phyloP scores from a whole-genome alignment of 1,140 invertebrate genomes.

The Drosophila funebris region DNA sequence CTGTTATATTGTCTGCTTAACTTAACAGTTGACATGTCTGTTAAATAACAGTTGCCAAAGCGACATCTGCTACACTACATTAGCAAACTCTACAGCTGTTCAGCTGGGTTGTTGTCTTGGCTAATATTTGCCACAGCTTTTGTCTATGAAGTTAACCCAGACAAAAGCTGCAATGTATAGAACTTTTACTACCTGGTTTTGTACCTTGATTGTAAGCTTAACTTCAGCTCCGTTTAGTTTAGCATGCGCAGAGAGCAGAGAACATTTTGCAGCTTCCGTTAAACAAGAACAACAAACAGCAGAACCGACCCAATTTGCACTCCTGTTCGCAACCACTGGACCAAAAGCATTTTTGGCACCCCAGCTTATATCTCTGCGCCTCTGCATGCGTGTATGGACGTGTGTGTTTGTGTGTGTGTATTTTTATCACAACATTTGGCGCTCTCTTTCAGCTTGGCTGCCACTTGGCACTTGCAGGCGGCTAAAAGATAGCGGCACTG shows the following conservation, averaged over 20 bases:
- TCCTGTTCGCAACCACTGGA: conserved; percentile 30
- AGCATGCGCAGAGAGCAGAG: conserved; percentile 47
- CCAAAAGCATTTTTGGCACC: conserved; percentile 44
- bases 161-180: not conserved
- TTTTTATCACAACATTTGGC: conserved; percentile 67
- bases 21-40: not conserved
- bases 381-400: conserved; percentile 17
- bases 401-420: conserved; percentile 23
- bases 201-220: not conserved
- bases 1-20: not conserved
- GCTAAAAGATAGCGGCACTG: conserved; percentile 52
- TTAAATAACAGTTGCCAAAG: conserved; percentile 2
- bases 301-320: conserved; percentile 41
- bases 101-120: not conserved
- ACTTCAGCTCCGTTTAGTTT: conserved; percentile 9
- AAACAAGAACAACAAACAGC: conserved; percentile 6
- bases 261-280: conserved; percentile 50
- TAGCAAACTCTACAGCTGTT: not conserved
- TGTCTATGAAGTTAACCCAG: too few species aligned
- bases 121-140: not conserved
- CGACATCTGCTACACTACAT: not conserved
- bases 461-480: conserved; percentile 11
- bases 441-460: conserved; percentile 23
- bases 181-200: not conserved
- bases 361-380: conserved; percentile 31